These are phyloP conservation scores for Drosophila bocqueti DNA, from an alignment of 1,140 invertebrate species.

Conservation along the genomic window DNA sequence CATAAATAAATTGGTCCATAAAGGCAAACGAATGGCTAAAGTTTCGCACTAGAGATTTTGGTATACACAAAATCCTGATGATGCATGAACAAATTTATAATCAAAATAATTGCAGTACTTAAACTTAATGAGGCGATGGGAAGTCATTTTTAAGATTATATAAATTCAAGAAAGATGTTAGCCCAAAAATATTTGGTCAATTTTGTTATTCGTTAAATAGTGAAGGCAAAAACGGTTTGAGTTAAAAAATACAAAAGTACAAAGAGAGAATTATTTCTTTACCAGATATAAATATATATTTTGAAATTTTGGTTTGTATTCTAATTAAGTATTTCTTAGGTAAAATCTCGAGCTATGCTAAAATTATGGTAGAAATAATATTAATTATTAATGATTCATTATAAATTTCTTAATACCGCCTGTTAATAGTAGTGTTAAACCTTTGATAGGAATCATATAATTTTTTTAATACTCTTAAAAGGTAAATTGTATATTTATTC, in stretches of 20 bases:
- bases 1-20: constrained; percentile 56
- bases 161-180: background rate
- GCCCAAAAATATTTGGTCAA: no score
- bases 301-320: background rate
- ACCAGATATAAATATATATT: background rate
- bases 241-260: background rate
- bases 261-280: background rate
- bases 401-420: background rate
- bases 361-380: background rate
- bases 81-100: constrained; percentile 18
- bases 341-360: background rate
- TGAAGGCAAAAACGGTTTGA: background rate
- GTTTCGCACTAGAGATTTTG: constrained; percentile 34
- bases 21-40: constrained; percentile 55
- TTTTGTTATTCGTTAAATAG: background rate
- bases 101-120: constrained; percentile 17
- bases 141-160: background rate
- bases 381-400: background rate
- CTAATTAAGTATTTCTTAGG: background rate
- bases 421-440: background rate
- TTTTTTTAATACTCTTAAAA: background rate
- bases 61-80: constrained; percentile 41
- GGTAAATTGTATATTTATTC: background rate
- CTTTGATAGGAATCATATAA: background rate
- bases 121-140: constrained; percentile 9